A percentile compares a stretch with the other conserved stretches of the same genome.
These are phyloP conservation scores for Rhynchophorus ferrugineus DNA, from an alignment of 1,140 invertebrate genomes.

Conservation along the genomic window DNA sequence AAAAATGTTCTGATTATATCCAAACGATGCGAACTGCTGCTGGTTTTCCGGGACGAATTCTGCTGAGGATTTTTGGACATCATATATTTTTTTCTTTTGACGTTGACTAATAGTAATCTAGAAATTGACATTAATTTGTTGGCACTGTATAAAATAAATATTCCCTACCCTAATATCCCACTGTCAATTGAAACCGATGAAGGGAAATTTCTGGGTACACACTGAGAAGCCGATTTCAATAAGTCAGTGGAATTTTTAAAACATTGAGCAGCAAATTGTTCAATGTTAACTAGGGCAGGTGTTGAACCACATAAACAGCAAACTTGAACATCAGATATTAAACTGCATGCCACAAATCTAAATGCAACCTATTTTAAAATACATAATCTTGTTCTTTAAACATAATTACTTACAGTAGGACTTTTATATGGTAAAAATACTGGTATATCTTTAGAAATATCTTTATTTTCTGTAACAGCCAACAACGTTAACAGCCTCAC, in stretches of 20 bases:
- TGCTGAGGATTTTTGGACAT: conserved; percentile 56
- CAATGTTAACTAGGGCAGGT: conserved; percentile 62
- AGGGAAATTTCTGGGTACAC: conserved; percentile 58
- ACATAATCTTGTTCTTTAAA: no score
- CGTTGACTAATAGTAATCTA: conserved; percentile 64
- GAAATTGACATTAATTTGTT: conserved; percentile 32
- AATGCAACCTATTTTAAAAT: conserved; percentile 81
- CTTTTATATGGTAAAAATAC: conserved; percentile 77
- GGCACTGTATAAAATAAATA: conserved; percentile 7
- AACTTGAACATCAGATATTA: conserved; percentile 66
- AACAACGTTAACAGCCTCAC: conserved; percentile 63
- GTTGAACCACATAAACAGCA: conserved; percentile 70
- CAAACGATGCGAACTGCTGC: conserved; percentile 52
- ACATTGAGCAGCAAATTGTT: conserved; percentile 61
- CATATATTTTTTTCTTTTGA: conserved; percentile 56
- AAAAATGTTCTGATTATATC: conserved; percentile 68
- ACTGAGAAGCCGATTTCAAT: conserved; percentile 54
- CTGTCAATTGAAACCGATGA: conserved; percentile 51
- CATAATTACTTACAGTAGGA: conserved; percentile 57
- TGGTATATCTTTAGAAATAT: conserved; percentile 64
- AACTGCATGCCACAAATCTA: conserved; percentile 64
- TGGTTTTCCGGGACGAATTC: conserved; percentile 41
- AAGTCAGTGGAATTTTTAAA: conserved; percentile 64
- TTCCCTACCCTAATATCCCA: conserved; percentile 55
- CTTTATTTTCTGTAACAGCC: conserved; percentile 54